Evolutionary conservation across 2,113 vertebrate species (phyloP), one percentile per base, ranked within the genome.

Genomic region (Saccopteryx bilineata): DNA sequence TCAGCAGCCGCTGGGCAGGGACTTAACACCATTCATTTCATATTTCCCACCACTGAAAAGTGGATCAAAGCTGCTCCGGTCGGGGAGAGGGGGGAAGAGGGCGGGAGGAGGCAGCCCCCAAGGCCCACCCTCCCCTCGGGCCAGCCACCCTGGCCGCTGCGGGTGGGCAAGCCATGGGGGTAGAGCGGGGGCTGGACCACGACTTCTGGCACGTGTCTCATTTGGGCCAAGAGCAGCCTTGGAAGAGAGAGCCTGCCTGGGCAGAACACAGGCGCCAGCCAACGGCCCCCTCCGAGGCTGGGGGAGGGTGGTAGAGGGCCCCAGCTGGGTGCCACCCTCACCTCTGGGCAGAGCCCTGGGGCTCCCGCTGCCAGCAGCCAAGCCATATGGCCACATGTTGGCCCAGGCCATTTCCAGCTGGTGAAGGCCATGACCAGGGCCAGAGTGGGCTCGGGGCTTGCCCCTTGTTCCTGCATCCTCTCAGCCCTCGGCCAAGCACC

Each of bases 1-100:
- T 97, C 96, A 98, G 96, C 97, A 39, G 81, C 90, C 5, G 81
- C 90, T 5, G 65, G 78, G 90, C 10, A 61, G 95, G 93, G 78
- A 85, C 89, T 96, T 76, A 83, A 98, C 97, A 31, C 76, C 96
- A 82, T 95, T 96, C 98, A 96, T 97, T 96, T 97, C 98, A 46
- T 96, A 97, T 98, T 97, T 98, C 94, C 97, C 97, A 97, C 86
- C 82, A 84, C 95, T 80, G 91, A 17, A 97, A 96, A 98, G 0
- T 54, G 96, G 98, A 98, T 98, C 97, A 97, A 97, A 97, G 97
- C 97, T n/a, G 84, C 86, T 72, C 26, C 28, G 2, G 80, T 2
- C 63, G 0, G n/a, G 48, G 54, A 3, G 8, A 9, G 24, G 5
- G 46, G 17, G 5, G 74, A 2, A 7, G 28, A 50, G n/a, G 46